Conservation (phyloP, 1,140 invertebrate species). For the Holcopasites calliopsidis region DNA sequence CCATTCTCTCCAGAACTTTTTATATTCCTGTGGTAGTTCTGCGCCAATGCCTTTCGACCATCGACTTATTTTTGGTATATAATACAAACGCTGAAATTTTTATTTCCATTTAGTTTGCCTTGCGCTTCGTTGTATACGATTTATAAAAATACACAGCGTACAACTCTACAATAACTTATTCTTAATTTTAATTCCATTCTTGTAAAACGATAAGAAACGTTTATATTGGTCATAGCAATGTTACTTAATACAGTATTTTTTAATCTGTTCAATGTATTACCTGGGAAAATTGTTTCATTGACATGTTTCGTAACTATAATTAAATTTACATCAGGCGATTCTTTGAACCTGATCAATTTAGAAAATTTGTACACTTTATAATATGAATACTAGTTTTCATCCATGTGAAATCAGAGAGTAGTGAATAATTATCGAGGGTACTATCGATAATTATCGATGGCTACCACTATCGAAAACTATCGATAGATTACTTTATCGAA, state of each 20-base stretch:
- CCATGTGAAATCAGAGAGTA: too few relatives aligned
- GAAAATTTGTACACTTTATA: background rate
- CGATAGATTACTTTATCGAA: too few relatives aligned
- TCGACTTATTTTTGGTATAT: constrained; percentile 67
- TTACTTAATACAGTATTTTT: background rate
- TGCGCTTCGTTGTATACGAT: background rate
- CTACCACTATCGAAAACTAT: too few relatives aligned
- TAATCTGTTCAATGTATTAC: background rate
- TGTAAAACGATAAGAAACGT: background rate
- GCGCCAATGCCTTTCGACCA: constrained; percentile 83
- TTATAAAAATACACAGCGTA: background rate
- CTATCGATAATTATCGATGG: too few relatives aligned
- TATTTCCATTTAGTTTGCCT: too few relatives aligned
- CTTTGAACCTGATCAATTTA: background rate
- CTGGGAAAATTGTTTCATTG: background rate
- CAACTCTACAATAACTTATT: background rate
- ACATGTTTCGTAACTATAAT: background rate
- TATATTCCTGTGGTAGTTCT: constrained; percentile 90
- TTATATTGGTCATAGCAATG: background rate
- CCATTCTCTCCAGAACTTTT: constrained; percentile 94
- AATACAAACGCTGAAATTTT: constrained; percentile 58
- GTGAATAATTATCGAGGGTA: too few relatives aligned
- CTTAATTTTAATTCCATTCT: background rate
- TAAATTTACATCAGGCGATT: background rate
- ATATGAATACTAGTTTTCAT: background rate